Conservation (phyloP, 2,888 invertebrate species). For the Cerceris ruficornis region DNA sequence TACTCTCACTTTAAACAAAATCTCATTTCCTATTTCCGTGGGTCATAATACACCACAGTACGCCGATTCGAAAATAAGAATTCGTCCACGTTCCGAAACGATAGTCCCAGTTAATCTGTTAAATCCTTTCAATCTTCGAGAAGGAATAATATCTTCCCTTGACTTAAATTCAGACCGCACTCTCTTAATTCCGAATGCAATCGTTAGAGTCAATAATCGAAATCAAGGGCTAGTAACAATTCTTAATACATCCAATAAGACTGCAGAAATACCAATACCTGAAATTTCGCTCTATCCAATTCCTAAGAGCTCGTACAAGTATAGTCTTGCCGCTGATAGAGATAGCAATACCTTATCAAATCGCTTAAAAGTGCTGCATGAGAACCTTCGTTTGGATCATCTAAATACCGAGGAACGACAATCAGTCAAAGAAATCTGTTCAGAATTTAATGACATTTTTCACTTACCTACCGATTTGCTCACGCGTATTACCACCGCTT, state of each 20-base stretch:
- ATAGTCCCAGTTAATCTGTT: conserved; percentile 9
- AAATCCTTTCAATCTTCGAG: conserved; percentile 10
- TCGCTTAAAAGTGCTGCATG: background rate
- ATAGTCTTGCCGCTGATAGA: background rate
- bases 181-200: conserved; percentile 18
- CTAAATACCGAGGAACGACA: background rate
- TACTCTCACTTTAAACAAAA: background rate
- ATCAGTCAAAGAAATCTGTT: background rate
- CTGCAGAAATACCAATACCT: too few relatives aligned
- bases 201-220: background rate
- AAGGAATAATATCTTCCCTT: conserved; percentile 3
- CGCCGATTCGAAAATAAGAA: conserved; percentile 2
- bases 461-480: background rate
- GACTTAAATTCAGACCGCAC: conserved; percentile 5
- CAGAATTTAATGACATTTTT: conserved; percentile 2
- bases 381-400: conserved; percentile 1
- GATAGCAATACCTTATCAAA: background rate
- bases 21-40: background rate
- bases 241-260: too few relatives aligned
- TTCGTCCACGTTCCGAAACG: conserved; percentile 11
- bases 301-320: background rate
- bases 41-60: conserved; percentile 9
- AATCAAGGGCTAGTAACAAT: too few relatives aligned
- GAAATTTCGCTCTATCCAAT: background rate
- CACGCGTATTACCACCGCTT: background rate